These are phyloP conservation scores for Chlorops oryzae DNA, from an alignment of 1,140 invertebrate genomes.

Conservation along the genomic window DNA sequence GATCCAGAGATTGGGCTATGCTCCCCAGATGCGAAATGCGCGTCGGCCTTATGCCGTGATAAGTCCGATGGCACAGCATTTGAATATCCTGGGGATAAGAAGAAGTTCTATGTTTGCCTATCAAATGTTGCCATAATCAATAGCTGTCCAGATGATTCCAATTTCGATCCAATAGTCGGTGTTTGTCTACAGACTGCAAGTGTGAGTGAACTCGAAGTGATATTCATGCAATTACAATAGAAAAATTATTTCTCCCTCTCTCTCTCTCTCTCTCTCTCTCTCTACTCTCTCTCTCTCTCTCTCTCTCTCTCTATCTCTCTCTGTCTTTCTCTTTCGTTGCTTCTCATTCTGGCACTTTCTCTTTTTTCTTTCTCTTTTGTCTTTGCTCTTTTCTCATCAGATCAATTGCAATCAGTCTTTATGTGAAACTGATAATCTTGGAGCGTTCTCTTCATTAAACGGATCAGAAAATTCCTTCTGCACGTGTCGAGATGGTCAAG, in stretches of 20 bases:
- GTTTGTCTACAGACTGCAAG: slow-evolving; percentile 20
- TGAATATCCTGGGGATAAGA: neutral
- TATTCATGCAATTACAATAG: too few species aligned
- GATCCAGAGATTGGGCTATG: slow-evolving; percentile 5
- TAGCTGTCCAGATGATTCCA: neutral
- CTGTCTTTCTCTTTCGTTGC: too few species aligned
- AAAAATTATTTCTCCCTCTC: too few species aligned
- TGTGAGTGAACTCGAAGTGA: slow-evolving; percentile 27
- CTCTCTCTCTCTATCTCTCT: too few species aligned
- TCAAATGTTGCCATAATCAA: slow-evolving; percentile 1
- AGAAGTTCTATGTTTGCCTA: slow-evolving; percentile 10
- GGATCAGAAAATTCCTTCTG: slow-evolving; percentile 25
- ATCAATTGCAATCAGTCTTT: slow-evolving; percentile 23
- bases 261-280: too few species aligned
- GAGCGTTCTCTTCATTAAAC: slow-evolving; percentile 17
- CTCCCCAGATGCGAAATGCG: slow-evolving; percentile 4
- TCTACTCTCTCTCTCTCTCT: too few species aligned
- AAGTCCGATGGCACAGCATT: neutral
- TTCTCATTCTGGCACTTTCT: too few species aligned
- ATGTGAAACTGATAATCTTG: slow-evolving; percentile 16
- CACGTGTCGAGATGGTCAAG: slow-evolving; percentile 22
- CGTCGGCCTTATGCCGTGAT: slow-evolving; percentile 1
- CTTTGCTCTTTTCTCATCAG: too few species aligned
- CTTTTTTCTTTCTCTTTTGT: too few species aligned
- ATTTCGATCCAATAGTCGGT: neutral